A percentile compares a stretch with the other conserved stretches of the same genome.
phyloP scores from a whole-genome alignment of 2,888 invertebrate genomes.

The Mimas tiliae region DNA sequence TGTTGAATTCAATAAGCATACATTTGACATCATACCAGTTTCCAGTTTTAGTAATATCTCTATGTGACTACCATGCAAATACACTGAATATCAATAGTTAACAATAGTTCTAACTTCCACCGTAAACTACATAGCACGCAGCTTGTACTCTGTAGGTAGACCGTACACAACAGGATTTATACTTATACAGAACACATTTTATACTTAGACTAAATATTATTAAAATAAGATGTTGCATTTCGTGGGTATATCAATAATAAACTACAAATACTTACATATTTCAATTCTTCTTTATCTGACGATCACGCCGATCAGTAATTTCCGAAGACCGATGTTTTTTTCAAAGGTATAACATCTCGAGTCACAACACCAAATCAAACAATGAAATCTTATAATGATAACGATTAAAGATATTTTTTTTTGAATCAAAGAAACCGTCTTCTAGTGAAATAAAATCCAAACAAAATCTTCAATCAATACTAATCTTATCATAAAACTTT shows the following conservation, averaged over 20 bases:
- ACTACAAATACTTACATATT: constrained; percentile 31
- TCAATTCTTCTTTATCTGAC: constrained; percentile 8
- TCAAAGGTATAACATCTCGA: not conserved
- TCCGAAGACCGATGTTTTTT: not conserved
- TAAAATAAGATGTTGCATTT: not conserved
- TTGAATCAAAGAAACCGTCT: constrained; percentile 29
- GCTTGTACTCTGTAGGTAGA: constrained; percentile 4
- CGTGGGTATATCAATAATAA: constrained; percentile 28
- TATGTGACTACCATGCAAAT: too few species aligned
- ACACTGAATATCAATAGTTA: too few species aligned
- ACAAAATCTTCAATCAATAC: constrained; percentile 48
- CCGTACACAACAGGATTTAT: too few species aligned
- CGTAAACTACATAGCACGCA: too few species aligned
- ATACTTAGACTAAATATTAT: too few species aligned
- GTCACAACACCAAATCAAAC: constrained; percentile 39
- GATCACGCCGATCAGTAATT: not conserved
- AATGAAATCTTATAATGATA: constrained; percentile 30
- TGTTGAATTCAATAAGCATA: too few species aligned
- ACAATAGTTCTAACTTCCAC: too few species aligned
- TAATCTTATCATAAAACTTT: constrained; percentile 46
- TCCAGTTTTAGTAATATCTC: too few species aligned
- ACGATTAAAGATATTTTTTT: constrained; percentile 25
- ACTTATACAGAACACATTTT: constrained; percentile 17
- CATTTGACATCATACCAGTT: too few species aligned
- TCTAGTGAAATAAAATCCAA: constrained; percentile 34